Evolutionary conservation across 2,113 vertebrate species (phyloP), one percentile per base, ranked within the genome.

Genomic region (Polyodon spathula): DNA sequence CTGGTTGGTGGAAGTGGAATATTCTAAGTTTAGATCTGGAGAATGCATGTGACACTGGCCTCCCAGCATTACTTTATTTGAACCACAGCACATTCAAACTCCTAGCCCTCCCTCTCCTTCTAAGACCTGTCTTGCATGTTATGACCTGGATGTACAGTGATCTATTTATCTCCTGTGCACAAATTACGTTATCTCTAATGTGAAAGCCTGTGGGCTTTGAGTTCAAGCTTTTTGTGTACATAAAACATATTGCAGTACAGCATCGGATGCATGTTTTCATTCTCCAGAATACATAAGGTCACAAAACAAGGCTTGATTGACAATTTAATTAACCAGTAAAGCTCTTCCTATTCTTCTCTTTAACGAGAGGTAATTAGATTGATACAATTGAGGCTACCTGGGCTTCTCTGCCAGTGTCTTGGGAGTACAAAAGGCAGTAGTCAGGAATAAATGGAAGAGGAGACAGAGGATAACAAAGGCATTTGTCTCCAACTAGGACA

Each of bases 301-400:
- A 27, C 53, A 54, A n/a, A 54, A 27, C 53, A 54, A 9, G 53
- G 16, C 53, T 54, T 54, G 53, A 54, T 27, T 6, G 53, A 54
- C 53, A 54, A 54, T 54, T 54, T 54, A 54, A 54, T 54, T 54
- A 54, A 8, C 53, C 16, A 54, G 37, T 50, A 54, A 54, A 27
- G 53, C 53, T 17, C 15, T 54, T 54, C 16, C 37, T 17, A 4
- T 16, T 54, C 53, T 54, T 16, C 16, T 37, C 53, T 54, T 14
- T 16, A 16, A 54, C 53, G 8, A 11, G 53, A 54, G 53, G 12
- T 54, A 54, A 54, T 54, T 54, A 17, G 8, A 54, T 54, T 27
- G 53, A 16, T 8, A 4, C 53, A 27, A 17, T 37, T 4, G n/a
- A 16, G 16, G 5, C 53, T 54, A 8, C 53, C 53, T 8, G 46